Conservation (phyloP, 2,113 vertebrate genomes). For the Oenanthe oenanthe region DNA sequence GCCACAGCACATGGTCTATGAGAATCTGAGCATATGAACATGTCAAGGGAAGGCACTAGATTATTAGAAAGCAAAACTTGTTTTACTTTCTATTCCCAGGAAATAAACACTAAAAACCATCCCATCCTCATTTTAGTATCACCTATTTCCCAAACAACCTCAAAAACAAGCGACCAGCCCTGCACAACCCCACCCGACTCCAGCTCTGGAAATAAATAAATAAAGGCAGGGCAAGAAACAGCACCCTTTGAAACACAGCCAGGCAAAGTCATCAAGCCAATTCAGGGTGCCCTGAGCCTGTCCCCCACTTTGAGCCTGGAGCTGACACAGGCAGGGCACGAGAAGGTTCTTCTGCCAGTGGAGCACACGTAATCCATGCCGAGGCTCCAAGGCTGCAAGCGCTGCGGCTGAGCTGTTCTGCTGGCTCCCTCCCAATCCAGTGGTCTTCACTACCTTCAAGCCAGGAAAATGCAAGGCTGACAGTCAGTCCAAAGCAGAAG, state of each 20-base stretch:
- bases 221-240: background rate
- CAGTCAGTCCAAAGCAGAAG: slow-evolving; percentile 10
- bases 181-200: background rate
- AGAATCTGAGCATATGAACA: background rate
- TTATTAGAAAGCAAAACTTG: background rate
- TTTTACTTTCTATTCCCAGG: background rate
- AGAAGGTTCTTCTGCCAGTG: background rate
- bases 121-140: background rate
- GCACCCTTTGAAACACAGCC: background rate
- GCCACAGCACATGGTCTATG: fast-evolving
- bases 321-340: background rate
- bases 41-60: background rate
- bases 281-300: background rate
- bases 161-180: background rate
- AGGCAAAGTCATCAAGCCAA: background rate
- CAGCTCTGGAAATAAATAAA: background rate
- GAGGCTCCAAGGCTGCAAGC: background rate
- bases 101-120: background rate
- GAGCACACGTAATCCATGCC: fast-evolving
- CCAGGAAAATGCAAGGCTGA: slow-evolving; percentile 35
- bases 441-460: background rate
- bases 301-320: background rate
- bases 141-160: background rate
- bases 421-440: background rate
- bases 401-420: fast-evolving